Base-by-base conservation (phyloP, 2,888 invertebrate species). In the Geophilus truncorum region DNA sequence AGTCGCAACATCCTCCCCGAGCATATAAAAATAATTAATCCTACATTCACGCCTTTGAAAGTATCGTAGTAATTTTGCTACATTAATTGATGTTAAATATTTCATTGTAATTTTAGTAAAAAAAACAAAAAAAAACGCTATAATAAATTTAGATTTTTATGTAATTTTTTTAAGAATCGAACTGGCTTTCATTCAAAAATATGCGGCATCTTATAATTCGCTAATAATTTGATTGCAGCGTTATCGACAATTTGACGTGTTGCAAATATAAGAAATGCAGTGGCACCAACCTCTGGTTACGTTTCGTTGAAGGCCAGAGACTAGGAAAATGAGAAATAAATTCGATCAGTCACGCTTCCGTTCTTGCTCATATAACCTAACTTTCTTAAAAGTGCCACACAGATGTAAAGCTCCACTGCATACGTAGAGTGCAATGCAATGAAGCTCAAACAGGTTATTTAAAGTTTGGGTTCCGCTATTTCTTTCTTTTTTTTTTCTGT, bases 281-380 rank as follows among this genome's bases (percentile, higher is more conserved):
- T 70, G 70, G 70, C 70, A 70, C 70, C 70, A 28, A 70, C 70
- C 70, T 28, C 4, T 25, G 28, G 70, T 70, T 70, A 70, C 70
- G 70, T 70, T 70, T 70, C 70, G 70, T 28, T 70, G 70, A 28
- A 70, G 70, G 70, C 70, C 70, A 70, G 28, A 70, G 70, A 25
- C 70, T 70, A 70, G 70, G 70, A 70, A 70, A 70, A 70, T 70
- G 70, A 70, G 70, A 70, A 70, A 70, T 70, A 70, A 70, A 70
- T 70, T 70, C 70, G 70, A 70, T 70, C 70, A 28, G 70, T 70
- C 70, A 70, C 28, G 70, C 70, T 70, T 70, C 70, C 70, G 25
- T 70, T 28, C 70, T 70, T n/a, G 25, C 28, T 10, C 12, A 25
- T 70, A 70, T 70, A 70, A 28, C 70, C 25, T 25, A 70, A 70